Percentiles rank a stretch among this genome's conserved stretches.
phyloP scores from a whole-genome alignment of 2,797 vertebrate species.

The Pangasius djambal region DNA sequence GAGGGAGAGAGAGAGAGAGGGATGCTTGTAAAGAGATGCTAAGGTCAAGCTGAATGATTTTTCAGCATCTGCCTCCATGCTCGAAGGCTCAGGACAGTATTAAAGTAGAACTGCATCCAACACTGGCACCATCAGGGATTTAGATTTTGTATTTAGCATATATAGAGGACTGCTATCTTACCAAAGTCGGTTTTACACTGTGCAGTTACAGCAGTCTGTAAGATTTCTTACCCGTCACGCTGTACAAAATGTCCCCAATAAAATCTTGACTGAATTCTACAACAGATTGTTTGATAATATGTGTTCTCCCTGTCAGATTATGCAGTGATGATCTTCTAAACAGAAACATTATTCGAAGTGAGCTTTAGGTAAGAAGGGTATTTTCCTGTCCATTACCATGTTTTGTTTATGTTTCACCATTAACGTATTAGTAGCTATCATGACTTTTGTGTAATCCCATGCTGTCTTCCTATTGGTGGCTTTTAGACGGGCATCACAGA shows the following conservation, averaged over 20 bases:
- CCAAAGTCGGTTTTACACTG: neutral
- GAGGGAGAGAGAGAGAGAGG: neutral
- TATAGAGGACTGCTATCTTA: neutral
- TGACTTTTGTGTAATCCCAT: neutral
- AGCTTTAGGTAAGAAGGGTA: neutral
- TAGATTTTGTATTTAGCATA: slow-evolving; percentile 12
- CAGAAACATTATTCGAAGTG: no score
- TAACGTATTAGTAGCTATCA: neutral
- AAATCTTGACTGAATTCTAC: neutral
- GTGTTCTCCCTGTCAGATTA: neutral
- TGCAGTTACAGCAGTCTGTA: neutral
- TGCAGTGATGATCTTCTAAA: neutral
- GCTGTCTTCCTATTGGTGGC: neutral
- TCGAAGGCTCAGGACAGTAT: neutral
- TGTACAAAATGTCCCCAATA: neutral
- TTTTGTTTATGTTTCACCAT: neutral
- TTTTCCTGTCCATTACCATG: neutral
- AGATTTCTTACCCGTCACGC: neutral
- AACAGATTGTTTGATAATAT: neutral
- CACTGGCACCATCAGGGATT: slow-evolving; percentile 16
- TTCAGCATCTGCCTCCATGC: neutral
- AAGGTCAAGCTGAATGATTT: slow-evolving; percentile 32
- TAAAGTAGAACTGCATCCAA: slow-evolving; percentile 21
- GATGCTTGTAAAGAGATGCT: slow-evolving; percentile 12
- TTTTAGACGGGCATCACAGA: neutral